Conservation (phyloP, 2,797 vertebrate genomes). For the Pipistrellus pipistrellus region DNA sequence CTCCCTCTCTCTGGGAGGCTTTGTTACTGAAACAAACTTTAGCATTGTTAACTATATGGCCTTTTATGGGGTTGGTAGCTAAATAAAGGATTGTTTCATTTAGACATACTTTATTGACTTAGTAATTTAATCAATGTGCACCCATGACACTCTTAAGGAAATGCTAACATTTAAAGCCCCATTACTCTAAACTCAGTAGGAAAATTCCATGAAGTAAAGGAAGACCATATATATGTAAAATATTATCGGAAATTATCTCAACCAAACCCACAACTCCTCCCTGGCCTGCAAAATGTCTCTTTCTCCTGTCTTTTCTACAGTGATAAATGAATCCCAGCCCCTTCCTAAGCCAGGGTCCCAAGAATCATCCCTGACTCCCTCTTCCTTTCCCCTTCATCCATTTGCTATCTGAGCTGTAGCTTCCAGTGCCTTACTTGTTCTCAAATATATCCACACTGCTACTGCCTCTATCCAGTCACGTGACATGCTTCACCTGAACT, state of each 20-base stretch:
- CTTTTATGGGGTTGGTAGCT: constrained; percentile 73
- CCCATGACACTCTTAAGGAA: constrained; percentile 43
- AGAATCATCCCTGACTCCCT: background rate
- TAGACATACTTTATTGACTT: constrained; percentile 60
- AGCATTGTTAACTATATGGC: constrained; percentile 86
- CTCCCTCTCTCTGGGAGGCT: constrained; percentile 78
- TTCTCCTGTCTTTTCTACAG: background rate
- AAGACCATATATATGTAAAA: background rate
- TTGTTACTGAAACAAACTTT: constrained; percentile 87
- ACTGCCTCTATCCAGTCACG: background rate
- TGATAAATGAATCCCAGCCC: background rate
- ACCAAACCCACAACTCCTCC: background rate
- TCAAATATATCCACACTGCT: background rate
- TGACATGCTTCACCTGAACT: background rate
- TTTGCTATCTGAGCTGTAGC: background rate
- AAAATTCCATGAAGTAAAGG: constrained; percentile 1
- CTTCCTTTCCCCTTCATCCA: background rate
- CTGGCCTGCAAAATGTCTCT: background rate
- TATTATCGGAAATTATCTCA: background rate
- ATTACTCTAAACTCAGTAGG: constrained; percentile 40
- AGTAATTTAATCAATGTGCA: constrained; percentile 32
- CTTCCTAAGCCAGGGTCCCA: background rate
- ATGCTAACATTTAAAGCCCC: constrained; percentile 37
- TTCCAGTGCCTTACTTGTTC: background rate
- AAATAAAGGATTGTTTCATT: constrained; percentile 69